A percentile compares a stretch with the other conserved stretches of the same genome.
Evolutionary conservation across 2,888 invertebrate genomes (phyloP).

Genomic region (Tetragonula carbonaria): DNA sequence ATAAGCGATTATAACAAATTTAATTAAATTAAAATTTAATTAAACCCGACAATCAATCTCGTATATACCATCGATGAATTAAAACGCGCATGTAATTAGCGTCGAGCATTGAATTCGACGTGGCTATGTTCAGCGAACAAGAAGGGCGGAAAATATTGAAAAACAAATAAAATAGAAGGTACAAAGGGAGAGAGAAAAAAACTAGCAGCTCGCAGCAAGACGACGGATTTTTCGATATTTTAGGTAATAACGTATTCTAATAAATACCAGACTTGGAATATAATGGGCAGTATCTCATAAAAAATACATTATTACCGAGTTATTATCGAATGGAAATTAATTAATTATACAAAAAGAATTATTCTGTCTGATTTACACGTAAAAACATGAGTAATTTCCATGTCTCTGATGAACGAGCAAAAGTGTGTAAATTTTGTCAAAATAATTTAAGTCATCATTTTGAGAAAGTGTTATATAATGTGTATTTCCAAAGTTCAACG

Average conservation of each 20-base stretch:
- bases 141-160: neutral
- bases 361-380: no score
- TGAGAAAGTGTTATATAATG: no score
- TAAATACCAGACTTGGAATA: neutral
- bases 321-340: neutral
- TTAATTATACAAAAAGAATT: neutral
- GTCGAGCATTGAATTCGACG: neutral
- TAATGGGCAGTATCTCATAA: neutral
- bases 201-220: no score
- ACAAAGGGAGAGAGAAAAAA: no score
- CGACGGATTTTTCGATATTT: neutral
- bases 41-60: conserved; percentile 1
- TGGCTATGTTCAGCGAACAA: neutral
- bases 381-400: no score
- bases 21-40: conserved; percentile 25
- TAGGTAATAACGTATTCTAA: neutral
- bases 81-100: neutral
- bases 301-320: neutral
- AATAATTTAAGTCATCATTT: no score
- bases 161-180: neutral
- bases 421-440: no score
- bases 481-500: no score
- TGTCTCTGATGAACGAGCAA: no score
- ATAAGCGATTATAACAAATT: conserved; percentile 18
- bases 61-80: neutral